These are phyloP conservation scores for Anolis carolinensis DNA, from an alignment of 2,113 vertebrate species.

Conservation along the genomic window DNA sequence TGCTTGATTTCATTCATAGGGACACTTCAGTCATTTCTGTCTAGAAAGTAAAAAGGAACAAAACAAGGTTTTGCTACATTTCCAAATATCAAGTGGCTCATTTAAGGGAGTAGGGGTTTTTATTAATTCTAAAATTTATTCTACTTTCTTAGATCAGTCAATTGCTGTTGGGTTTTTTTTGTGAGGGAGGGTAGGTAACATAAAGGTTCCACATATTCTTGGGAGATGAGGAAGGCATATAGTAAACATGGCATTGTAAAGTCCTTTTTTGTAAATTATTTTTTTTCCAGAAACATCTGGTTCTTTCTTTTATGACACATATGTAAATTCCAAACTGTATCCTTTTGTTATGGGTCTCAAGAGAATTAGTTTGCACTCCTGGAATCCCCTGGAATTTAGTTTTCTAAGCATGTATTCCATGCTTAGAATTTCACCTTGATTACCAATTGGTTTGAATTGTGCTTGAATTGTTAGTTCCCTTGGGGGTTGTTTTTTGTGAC, in stretches of 20 bases:
- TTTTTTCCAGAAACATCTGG: neutral
- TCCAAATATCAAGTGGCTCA: neutral
- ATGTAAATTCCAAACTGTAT: neutral
- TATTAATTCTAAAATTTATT: neutral
- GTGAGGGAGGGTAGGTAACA: neutral
- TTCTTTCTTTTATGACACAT: neutral
- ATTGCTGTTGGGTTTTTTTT: neutral
- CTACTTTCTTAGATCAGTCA: neutral
- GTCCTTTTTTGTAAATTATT: neutral
- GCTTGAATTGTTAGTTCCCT: neutral
- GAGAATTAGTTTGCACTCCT: conserved; percentile 1
- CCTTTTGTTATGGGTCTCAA: neutral
- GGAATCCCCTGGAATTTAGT: neutral
- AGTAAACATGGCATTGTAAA: neutral
- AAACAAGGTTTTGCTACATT: neutral
- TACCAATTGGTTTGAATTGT: neutral
- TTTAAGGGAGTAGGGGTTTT: neutral
- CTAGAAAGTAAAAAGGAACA: too few species aligned
- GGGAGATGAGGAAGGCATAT: neutral
- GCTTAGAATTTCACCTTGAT: neutral
- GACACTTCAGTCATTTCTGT: too few species aligned
- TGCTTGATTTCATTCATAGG: too few species aligned
- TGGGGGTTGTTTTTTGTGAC: neutral
- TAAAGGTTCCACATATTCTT: neutral
- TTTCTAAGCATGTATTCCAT: neutral